Base-by-base conservation (phyloP, 2,888 invertebrate species). In the Heliconius ethilla region DNA sequence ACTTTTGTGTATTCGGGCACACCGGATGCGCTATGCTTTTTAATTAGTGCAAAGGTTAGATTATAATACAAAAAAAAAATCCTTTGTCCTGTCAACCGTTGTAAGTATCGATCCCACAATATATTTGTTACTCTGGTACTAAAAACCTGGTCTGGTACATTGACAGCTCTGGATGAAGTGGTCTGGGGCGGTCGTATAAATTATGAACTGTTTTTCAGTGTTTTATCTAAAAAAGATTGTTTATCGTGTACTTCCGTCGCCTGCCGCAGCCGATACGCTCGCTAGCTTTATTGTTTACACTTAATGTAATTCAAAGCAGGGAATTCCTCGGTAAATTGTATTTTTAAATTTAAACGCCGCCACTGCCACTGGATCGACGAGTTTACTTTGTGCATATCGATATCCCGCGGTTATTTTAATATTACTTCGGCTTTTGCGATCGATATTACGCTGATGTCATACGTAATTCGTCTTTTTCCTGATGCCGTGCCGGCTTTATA, bases 241-340 rank as follows among this genome's bases (percentile, higher is more conserved):
- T 94, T 94, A 93, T 93, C 93, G 92, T 87, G 86, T 84, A 89
- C 92, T 93, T 94, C 94, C 94, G 94, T 93, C 93, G 93, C 91
- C 90, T 90, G 91, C 88, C 90, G 89, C 89, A 84, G 87, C 88
- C 91, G 93, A 94, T 93, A 93, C 93, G 93, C 92, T 90, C 90
- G 87, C 92, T 92, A 90, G 87, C 90, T 92, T 92, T 92, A 93
- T 93, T 93, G 93, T 94, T 93, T 93, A 93, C 94, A 92, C 92
- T 92, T 93, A 94, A 94, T 94, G 92, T 92, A 92, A 94, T 94
- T 94, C 94, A 91, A 93, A 91, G 92, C 94, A 93, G 91, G 93
- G 92, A 93, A 93, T 93, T 93, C 93, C 89, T 91, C 86, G 86
- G 91, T 92, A 92, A 91, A 90, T 92, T 90, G 90, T 92, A 91